phyloP scores from a whole-genome alignment of 2,797 vertebrate species.

The Gymnothorax javanicus region DNA sequence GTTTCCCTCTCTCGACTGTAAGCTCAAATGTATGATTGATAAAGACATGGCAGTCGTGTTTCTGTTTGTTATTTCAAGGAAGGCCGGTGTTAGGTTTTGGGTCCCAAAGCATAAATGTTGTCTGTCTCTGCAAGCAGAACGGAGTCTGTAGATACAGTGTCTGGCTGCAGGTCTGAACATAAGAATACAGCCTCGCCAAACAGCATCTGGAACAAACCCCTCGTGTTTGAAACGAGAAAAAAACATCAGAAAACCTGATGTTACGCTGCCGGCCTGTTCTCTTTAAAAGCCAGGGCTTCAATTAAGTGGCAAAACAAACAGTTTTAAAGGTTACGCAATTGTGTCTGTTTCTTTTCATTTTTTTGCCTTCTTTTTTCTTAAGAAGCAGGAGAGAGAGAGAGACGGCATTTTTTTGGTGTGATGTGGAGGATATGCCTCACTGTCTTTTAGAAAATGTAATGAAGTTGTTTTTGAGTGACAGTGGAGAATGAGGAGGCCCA shows the following conservation, averaged over 20 bases:
- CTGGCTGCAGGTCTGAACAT: slow-evolving; percentile 43
- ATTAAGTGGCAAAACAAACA: slow-evolving; percentile 65
- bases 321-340: slow-evolving; percentile 55
- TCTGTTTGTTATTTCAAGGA: slow-evolving; percentile 18
- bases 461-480: slow-evolving; percentile 71
- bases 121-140: slow-evolving; percentile 34
- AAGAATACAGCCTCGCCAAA: slow-evolving; percentile 40
- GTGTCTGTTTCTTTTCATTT: slow-evolving; percentile 72
- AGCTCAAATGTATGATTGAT: background rate
- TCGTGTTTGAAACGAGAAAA: slow-evolving; percentile 36
- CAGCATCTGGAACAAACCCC: slow-evolving; percentile 37
- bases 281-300: slow-evolving; percentile 69
- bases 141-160: slow-evolving; percentile 50
- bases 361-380: slow-evolving; percentile 33
- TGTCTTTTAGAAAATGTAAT: slow-evolving; percentile 50
- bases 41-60: slow-evolving; percentile 2
- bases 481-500: slow-evolving; percentile 73
- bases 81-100: background rate
- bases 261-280: slow-evolving; percentile 56
- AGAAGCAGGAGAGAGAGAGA: slow-evolving; percentile 42
- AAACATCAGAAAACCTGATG: slow-evolving; percentile 34
- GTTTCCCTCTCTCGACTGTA: background rate
- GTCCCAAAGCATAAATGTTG: slow-evolving; percentile 37
- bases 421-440: slow-evolving; percentile 28
- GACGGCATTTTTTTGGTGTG: slow-evolving; percentile 36